Evolutionary conservation across 2,113 vertebrate genomes (phyloP), one percentile per base, ranked within the genome.

Genomic region (Erinaceus europaeus): DNA sequence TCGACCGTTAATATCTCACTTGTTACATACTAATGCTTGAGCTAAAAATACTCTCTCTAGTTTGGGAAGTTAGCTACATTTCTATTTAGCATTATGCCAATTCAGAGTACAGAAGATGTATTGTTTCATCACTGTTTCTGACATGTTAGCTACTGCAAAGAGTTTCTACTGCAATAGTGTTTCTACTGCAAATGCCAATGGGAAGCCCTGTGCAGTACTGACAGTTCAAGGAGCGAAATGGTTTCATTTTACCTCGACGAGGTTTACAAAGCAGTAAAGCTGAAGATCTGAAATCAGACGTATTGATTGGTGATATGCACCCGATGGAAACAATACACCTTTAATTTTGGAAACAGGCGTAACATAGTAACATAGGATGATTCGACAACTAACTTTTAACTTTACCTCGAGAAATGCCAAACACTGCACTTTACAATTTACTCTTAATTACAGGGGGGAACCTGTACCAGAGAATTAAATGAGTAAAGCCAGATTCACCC

Each of bases 261-360:
- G 95, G 81, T 92, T 97, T 95, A 95, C 91, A 91, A 95, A 96
- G 67, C 91, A 95, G 77, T 95, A 93, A 48, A 94, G 94, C 34
- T 95, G 92, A 94, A 96, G 95, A 95, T 95, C 95, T 95, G 94
- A 94, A 95, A 95, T 95, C 91, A 94, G 92, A 94, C 94, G 94
- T 96, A 95, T 95, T 93, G 94, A 93, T 93, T 92, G 94, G 94
- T 90, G 90, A 96, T 59, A 29, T 84, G 91, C 89, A 96, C 85
- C 91, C 94, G 93, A 93, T 10, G 93, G 93, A 96, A 97, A 96
- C 89, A 94, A 94, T 62, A 53, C 93, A 96, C 95, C 84, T 95
- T 84, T 89, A 72, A 40, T 91, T 90, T 93, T 75, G 69, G 86
- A 85, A 90, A 86, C 42, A 73, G 74, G 74, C 93, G 95, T 93